A percentile compares a stretch with the other conserved stretches of the same genome.
Evolutionary conservation across 2,113 vertebrate species (phyloP).

Genomic region (Phycodurus eques): DNA sequence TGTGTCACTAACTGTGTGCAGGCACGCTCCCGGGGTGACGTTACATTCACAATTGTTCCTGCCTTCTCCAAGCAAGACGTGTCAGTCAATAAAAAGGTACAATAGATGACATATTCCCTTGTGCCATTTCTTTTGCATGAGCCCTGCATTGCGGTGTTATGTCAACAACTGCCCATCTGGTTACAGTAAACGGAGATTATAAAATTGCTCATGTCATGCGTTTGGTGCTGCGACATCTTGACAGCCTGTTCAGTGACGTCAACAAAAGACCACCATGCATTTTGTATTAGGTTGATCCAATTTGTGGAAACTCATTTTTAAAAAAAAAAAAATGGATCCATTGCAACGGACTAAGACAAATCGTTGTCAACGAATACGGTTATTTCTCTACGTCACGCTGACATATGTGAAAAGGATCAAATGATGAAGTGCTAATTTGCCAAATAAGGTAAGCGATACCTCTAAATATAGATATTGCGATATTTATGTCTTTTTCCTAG

Average conservation of each 20-base stretch:
- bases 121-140: not conserved
- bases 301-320: slow-evolving; percentile 43
- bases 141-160: not conserved
- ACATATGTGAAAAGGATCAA: slow-evolving; percentile 6
- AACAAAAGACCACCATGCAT: not conserved
- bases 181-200: slow-evolving; percentile 39
- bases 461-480: not conserved
- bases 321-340: slow-evolving; percentile 16
- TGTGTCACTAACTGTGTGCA: slow-evolving; percentile 43
- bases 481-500: slow-evolving; percentile 64
- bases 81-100: slow-evolving; percentile 82
- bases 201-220: slow-evolving; percentile 26
- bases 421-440: not conserved
- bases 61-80: slow-evolving; percentile 79
- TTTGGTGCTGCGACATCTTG: slow-evolving; percentile 20
- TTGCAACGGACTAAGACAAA: slow-evolving; percentile 50
- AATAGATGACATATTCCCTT: slow-evolving; percentile 1
- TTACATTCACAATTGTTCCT: slow-evolving; percentile 92
- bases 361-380: slow-evolving; percentile 42
- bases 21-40: slow-evolving; percentile 84
- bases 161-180: slow-evolving; percentile 17
- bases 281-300: slow-evolving; percentile 6
- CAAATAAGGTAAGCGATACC: not conserved
- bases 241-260: not conserved
- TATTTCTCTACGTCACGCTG: slow-evolving; percentile 48